Conservation (phyloP, 2,888 invertebrate genomes). For the Thereva nobilitata region DNA sequence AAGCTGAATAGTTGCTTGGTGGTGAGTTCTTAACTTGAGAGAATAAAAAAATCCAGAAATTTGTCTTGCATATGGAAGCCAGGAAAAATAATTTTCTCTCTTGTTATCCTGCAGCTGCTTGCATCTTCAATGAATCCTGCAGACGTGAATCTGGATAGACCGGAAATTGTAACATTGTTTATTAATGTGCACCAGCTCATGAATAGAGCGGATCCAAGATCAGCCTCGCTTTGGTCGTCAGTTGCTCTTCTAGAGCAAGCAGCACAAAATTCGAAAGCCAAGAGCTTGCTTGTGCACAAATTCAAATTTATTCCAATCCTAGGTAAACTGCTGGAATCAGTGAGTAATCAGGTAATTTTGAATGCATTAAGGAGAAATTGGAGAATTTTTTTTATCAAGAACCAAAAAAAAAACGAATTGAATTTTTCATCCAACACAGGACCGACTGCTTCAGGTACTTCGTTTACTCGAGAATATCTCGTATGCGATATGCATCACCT, state of each 20-base stretch:
- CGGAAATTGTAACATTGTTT: conserved; percentile 27
- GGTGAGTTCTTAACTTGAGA: conserved; percentile 6
- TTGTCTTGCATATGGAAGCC: background rate
- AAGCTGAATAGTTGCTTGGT: conserved; percentile 22
- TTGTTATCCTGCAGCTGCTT: conserved; percentile 10
- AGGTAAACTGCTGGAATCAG: conserved; percentile 17
- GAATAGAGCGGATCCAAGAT: conserved; percentile 23
- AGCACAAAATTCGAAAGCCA: conserved; percentile 20
- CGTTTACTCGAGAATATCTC: conserved; percentile 33
- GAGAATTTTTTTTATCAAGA: background rate
- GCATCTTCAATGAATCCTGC: conserved; percentile 15
- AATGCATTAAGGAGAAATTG: conserved; percentile 14
- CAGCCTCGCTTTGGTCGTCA: conserved; percentile 27
- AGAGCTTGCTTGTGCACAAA: conserved; percentile 7
- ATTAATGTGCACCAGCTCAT: conserved; percentile 29
- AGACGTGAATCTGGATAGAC: conserved; percentile 15
- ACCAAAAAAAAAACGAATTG: conserved; percentile 1
- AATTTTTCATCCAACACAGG: conserved; percentile 1
- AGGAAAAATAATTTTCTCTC: background rate
- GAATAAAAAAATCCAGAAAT: too few relatives aligned
- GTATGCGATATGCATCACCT: conserved; percentile 36
- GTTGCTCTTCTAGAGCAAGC: conserved; percentile 21
- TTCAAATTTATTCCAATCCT: conserved; percentile 30
- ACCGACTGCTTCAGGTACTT: conserved; percentile 9
- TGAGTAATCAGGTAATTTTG: conserved; percentile 20